Evolutionary conservation across 2,888 invertebrate species (phyloP).

Genomic region (Tipula lateralis): DNA sequence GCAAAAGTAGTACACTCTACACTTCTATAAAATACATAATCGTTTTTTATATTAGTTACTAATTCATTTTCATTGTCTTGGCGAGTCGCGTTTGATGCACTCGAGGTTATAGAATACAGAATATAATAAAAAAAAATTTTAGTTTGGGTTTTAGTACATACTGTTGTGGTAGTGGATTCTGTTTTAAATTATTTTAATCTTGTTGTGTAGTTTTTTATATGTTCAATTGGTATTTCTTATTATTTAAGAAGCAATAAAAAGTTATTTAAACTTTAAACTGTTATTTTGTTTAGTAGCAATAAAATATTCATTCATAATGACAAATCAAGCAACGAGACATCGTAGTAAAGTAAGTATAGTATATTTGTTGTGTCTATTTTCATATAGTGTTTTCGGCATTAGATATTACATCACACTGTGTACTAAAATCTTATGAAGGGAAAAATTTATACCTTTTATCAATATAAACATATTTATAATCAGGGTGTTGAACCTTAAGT

Average conservation of each 20-base stretch:
- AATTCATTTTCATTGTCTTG: not conserved
- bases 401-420: not conserved
- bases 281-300: not conserved
- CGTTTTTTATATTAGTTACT: not conserved
- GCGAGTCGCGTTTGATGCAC: not conserved
- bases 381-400: not conserved
- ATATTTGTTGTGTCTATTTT: no score
- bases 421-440: not conserved
- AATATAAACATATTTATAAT: not conserved
- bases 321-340: conserved; percentile 24
- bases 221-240: not conserved
- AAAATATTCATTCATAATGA: conserved; percentile 14
- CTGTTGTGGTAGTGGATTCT: not conserved
- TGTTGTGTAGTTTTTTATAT: not conserved
- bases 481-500: not conserved
- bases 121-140: not conserved
- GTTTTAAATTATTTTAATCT: not conserved
- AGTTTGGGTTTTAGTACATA: not conserved
- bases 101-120: not conserved
- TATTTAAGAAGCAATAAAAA: not conserved
- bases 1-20: not conserved
- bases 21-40: not conserved
- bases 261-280: not conserved
- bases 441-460: not conserved
- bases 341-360: not conserved